Base-by-base conservation (phyloP, 2,888 invertebrate genomes). In the Ectemnius continuus region DNA sequence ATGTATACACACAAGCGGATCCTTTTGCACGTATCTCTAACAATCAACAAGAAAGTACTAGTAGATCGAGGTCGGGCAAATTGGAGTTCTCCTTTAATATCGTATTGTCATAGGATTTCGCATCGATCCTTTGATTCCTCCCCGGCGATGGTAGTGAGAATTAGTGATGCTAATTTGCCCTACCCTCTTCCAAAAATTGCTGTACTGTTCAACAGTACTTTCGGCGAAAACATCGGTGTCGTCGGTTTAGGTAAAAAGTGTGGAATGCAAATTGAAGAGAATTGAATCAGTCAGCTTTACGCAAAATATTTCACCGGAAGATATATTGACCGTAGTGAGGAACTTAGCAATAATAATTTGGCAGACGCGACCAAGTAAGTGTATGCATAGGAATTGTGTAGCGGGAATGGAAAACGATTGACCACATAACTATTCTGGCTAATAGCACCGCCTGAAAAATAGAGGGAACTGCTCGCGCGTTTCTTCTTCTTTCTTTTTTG, bases 401-500 rank as follows among this genome's bases (percentile, higher is more conserved):
- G 45, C 46, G 61, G 47, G 47, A 60, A 60, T n/a, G 52, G 52
- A 52, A 52, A 36, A 36, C 8, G 36, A 52, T 52, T 45, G n/a
- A 45, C 62, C 36, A 18, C 20, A 11, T 70, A 74, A 73, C 46
- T 63, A 65, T 70, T 75, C 46, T 20, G 64, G 77, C 64, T 75
- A 75, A 70, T 62, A 81, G 80, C 70, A 81, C 74, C 78, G 52
- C 70, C 63, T 70, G 16, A 56, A 20, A 23, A 74, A 64, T 61
- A 16, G 52, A 46, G 18, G 48, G 61, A 61, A 72, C 45, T 66
- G 59, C 69, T 20, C 36, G 36, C 36, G 36, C 11, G 36, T 6
- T 36, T 36, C n/a, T n/a, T n/a, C n/a, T n/a, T n/a, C n/a, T n/a
- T n/a, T n/a, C n/a, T n/a, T 36, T 36, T 36, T 36, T 36, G 36